A percentile compares a stretch with the other conserved stretches of the same genome.
phyloP scores from a whole-genome alignment of 2,797 vertebrate genomes.

The Amniataba percoides region DNA sequence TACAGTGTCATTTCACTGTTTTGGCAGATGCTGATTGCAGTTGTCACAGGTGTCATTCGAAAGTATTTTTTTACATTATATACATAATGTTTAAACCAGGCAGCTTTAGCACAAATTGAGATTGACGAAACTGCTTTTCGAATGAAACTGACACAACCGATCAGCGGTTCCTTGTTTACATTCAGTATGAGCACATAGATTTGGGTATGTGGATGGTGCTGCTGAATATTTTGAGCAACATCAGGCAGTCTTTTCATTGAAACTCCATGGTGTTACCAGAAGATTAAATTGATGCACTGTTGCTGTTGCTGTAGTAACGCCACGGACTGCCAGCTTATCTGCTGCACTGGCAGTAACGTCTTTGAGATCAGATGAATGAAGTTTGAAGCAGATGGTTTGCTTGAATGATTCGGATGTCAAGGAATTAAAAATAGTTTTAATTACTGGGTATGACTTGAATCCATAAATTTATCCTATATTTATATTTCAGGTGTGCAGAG shows the following conservation, averaged over 20 bases:
- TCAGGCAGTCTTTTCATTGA: neutral
- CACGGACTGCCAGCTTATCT: neutral
- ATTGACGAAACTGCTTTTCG: neutral
- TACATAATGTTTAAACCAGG: too few species aligned
- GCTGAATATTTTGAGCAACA: neutral
- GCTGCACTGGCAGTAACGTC: neutral
- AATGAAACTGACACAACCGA: neutral
- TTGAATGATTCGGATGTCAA: neutral
- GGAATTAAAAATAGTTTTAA: neutral
- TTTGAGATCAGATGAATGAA: neutral
- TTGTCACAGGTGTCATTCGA: too few species aligned
- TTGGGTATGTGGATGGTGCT: too few species aligned
- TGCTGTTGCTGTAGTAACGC: neutral
- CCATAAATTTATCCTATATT: neutral
- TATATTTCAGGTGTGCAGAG: neutral
- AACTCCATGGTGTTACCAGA: neutral
- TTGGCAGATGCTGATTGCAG: too few species aligned
- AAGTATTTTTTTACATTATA: too few species aligned
- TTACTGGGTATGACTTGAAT: neutral
- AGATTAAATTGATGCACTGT: neutral
- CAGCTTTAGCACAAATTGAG: too few species aligned
- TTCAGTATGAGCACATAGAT: neutral
- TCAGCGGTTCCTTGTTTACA: neutral
- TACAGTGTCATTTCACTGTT: too few species aligned
- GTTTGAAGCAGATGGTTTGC: neutral